Percentiles rank a stretch among this genome's conserved stretches.
These are phyloP conservation scores for Meghimatium bilineatum DNA, from an alignment of 2,888 invertebrate genomes.

Conservation along the genomic window DNA sequence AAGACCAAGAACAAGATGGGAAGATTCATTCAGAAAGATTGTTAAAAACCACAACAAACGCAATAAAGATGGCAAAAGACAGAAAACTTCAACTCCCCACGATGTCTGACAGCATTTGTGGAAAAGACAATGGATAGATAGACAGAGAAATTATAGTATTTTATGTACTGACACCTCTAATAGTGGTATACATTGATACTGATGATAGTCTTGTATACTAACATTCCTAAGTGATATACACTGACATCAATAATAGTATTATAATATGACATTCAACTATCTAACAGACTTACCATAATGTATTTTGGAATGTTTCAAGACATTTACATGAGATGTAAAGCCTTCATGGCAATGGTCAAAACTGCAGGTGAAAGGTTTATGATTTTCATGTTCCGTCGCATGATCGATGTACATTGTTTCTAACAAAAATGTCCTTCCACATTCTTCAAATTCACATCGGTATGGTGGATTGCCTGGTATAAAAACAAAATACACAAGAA, in stretches of 20 bases:
- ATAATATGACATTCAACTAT: not conserved
- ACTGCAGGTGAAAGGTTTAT: constrained; percentile 44
- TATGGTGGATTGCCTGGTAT: constrained; percentile 43
- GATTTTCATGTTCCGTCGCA: constrained; percentile 39
- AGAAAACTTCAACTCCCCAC: too few species aligned
- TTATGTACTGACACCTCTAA: too few species aligned
- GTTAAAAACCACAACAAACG: too few species aligned
- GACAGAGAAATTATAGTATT: too few species aligned
- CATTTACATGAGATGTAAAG: constrained; percentile 40
- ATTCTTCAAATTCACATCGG: constrained; percentile 44
- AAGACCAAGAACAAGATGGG: too few species aligned
- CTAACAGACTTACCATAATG: constrained; percentile 42
- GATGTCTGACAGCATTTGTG: too few species aligned
- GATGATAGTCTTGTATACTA: not conserved
- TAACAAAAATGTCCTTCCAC: constrained; percentile 40
- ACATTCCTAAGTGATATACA: not conserved
- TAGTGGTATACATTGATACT: too few species aligned
- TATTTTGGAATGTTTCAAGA: constrained; percentile 44
- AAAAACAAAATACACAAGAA: not conserved
- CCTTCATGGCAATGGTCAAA: constrained; percentile 42
- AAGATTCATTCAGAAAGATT: too few species aligned
- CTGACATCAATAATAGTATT: not conserved
- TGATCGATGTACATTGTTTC: constrained; percentile 36
- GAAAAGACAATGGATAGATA: too few species aligned
- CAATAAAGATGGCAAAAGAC: too few species aligned